phyloP scores from a whole-genome alignment of 2,888 invertebrate species.

The Thysanoteuthis rhombus region DNA sequence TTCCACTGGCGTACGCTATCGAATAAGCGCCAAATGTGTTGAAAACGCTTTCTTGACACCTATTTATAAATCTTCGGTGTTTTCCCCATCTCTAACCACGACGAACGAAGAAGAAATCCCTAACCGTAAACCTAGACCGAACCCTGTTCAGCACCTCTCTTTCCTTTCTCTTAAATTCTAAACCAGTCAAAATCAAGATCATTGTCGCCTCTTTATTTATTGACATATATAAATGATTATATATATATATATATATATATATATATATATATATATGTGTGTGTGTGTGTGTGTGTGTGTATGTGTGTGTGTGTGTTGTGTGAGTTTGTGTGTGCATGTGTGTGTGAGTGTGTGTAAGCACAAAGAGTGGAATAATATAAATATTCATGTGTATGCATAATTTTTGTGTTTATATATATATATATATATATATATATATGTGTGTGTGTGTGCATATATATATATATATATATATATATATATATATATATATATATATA shows the following conservation, averaged over 20 bases:
- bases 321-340: background rate
- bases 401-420: no score
- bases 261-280: background rate
- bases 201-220: background rate
- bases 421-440: no score
- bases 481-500: no score
- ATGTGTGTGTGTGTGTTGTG: no score
- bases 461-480: no score
- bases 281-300: background rate
- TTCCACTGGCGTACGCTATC: background rate
- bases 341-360: background rate
- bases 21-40: background rate
- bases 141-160: background rate
- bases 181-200: background rate
- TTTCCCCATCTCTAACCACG: background rate
- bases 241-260: background rate
- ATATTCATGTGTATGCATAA: background rate
- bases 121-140: background rate
- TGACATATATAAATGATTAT: background rate
- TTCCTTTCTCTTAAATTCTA: background rate
- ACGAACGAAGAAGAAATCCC: background rate
- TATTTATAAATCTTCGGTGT: background rate
- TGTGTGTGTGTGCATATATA: no score
- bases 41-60: slow-evolving; percentile 12
- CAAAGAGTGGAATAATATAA: background rate